Base-by-base conservation (phyloP, 1,140 invertebrate species). In the Ridgeia piscesae region DNA sequence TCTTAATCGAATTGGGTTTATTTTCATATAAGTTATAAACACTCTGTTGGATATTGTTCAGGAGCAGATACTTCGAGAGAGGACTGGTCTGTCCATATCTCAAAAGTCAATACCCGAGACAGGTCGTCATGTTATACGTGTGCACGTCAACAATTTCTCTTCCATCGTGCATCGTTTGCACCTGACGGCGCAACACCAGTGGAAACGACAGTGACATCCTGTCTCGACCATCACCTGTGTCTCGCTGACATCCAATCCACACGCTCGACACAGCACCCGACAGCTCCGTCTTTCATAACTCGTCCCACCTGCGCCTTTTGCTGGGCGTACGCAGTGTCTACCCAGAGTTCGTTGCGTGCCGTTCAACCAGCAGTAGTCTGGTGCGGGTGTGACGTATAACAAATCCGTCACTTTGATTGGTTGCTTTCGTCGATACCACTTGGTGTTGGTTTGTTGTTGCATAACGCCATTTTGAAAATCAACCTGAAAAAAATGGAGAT, bases 111-210 rank as follows among this genome's bases (percentile, higher is more conserved):
- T 11, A 42, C 42, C 4, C 42, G 4, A 42, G 42, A 42, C 11
- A 21, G 2, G 58, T 21, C 11, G 58, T 77, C 2, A 77, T 21
- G 58, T 77, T 77, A 21, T 77, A 77, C 58, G 91, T 14, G 34
- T 42, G 91, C 91, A 91, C 33, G 91, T 91, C 91, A 58, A 50
- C 33, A 91, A 31, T 14, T 91, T 33, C 42, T 1, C 33, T 48
- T 35, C 42, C 48, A n/a, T 21, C 91, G 11, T 14, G 42, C 91
- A 91, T 33, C 14, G 34, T 50, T 91, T 35, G 95, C 98, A 99
- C 94, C 97, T 97, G 4, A 99, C 98, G 92, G 97, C 96, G 95
- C 98, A 99, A 96, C 98, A 99, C 98, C 98, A 99, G 93, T 98
- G 97, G 96, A 99, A 99, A 95, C 97, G 97, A 96, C 98, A 99